phyloP scores from a whole-genome alignment of 2,888 invertebrate species.

The Cetonia aurata region DNA sequence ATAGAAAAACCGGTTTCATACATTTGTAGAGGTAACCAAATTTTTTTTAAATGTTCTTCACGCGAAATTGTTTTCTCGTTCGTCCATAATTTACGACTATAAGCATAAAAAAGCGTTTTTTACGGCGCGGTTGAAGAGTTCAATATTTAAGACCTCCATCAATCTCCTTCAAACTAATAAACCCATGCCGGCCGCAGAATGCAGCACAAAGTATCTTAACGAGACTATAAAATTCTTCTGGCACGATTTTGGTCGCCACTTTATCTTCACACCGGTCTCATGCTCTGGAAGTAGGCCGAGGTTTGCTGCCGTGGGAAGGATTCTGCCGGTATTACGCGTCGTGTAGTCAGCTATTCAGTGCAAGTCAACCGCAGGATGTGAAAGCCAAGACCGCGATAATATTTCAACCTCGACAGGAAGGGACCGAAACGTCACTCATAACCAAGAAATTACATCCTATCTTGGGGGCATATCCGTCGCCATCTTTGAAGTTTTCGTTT shows the following conservation, averaged over 20 bases:
- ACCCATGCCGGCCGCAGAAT: conserved; percentile 26
- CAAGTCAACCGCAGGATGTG: conserved; percentile 41
- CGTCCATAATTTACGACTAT: conserved; percentile 13
- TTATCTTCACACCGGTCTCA: conserved; percentile 28
- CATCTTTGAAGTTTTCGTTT: conserved; percentile 42
- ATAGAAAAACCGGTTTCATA: too few relatives aligned
- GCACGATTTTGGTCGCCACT: conserved; percentile 36
- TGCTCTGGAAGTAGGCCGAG: too few relatives aligned
- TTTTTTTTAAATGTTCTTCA: too few relatives aligned
- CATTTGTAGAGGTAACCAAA: too few relatives aligned
- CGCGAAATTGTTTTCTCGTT: too few relatives aligned
- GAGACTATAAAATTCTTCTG: conserved; percentile 24
- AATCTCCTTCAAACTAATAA: conserved; percentile 38
- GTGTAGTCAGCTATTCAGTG: conserved; percentile 33
- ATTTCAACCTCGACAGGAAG: conserved; percentile 43
- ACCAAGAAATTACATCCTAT: conserved; percentile 46
- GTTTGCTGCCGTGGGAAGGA: conserved; percentile 19
- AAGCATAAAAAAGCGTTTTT: conserved; percentile 23
- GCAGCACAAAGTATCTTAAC: conserved; percentile 37
- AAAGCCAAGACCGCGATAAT: conserved; percentile 44
- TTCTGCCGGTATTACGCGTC: conserved; percentile 25
- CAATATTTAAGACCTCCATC: conserved; percentile 24
- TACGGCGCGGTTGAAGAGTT: not conserved
- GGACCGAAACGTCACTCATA: conserved; percentile 46
- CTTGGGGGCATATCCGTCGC: conserved; percentile 40